Percentiles rank a stretch among this genome's conserved stretches.
phyloP scores from a whole-genome alignment of 92 coral and sea anemone species.

The Siderastrea radians region DNA sequence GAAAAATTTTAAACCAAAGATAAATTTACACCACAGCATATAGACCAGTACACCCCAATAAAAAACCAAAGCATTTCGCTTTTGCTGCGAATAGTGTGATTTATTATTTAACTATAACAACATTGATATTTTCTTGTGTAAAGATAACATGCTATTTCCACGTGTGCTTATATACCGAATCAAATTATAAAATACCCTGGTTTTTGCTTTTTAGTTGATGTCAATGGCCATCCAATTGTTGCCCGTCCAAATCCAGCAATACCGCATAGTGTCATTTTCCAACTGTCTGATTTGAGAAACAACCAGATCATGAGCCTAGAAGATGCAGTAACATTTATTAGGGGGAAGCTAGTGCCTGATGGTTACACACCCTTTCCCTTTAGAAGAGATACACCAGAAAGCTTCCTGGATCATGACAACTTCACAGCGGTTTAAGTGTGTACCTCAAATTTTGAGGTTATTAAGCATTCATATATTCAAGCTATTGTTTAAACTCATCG shows the following conservation, averaged over 20 bases:
- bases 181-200: background rate
- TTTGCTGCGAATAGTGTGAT: too few relatives aligned
- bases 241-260: background rate
- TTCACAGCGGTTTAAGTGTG: too few relatives aligned
- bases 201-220: background rate
- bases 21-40: background rate
- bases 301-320: background rate
- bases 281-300: background rate
- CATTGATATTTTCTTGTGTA: too few relatives aligned
- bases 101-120: too few relatives aligned
- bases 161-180: background rate
- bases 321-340: slow-evolving; percentile 26
- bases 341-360: slow-evolving; percentile 35
- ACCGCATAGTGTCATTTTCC: background rate
- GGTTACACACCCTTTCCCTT: slow-evolving; percentile 60
- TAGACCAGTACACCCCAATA: too few relatives aligned
- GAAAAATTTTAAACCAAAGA: background rate
- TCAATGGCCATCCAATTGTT: background rate
- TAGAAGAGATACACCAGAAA: slow-evolving; percentile 43
- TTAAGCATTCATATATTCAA: too few relatives aligned
- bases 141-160: too few relatives aligned
- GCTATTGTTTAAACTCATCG: too few relatives aligned
- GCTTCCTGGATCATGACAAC: slow-evolving; percentile 22
- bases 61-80: too few relatives aligned
- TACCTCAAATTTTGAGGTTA: too few relatives aligned